Evolutionary conservation across 1,140 invertebrate genomes (phyloP), one percentile per base, ranked within the genome.

Genomic region (Archivesica marissinica): DNA sequence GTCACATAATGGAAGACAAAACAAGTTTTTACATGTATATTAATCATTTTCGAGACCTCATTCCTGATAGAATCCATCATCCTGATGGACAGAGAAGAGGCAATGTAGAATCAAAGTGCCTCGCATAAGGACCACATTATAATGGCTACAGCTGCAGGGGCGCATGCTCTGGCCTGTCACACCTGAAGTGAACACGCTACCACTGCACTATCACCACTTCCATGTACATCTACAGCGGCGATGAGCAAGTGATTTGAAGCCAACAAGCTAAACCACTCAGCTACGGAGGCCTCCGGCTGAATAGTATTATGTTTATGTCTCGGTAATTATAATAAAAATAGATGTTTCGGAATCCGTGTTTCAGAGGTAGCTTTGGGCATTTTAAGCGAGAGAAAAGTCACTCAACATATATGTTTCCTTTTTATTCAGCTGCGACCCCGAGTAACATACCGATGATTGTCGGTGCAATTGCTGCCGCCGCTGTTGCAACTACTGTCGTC

Each of bases 381-480:
- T n/a, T n/a, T 41, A 0, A 20, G 47, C 1, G 2, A 25, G 4
- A 38, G n/a, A 0, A 0, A 72, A 47, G 44, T 2, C 15, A 17
- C 35, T 39, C 54, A 6, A 9, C 64, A n/a, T 35, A 70, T 20
- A 13, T 11, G 17, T 20, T 39, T 35, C 17, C 38, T 35, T 20
- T 13, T 30, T 75, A 59, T 47, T n/a, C 33, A 61, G 76, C 28
- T 11, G 20, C 38, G 33, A 33, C 4, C 7, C 39, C 7, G 33
- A 79, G 52, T 30, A 79, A 66, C 2, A 50, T 33, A 20, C 56
- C 77, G 2, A 66, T 66, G 9, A 79, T 79, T 28, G 77, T 41
- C 20, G 77, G 77, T n/a, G 74, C 50, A 0, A 61, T 28, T 3
- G 61, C 59, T 0, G 39, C 56, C 6, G 77, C n/a, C 7, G 77